Evolutionary conservation across 2,113 vertebrate genomes (phyloP), one percentile per base, ranked within the genome.

Genomic region (Gasterosteus nipponicus): DNA sequence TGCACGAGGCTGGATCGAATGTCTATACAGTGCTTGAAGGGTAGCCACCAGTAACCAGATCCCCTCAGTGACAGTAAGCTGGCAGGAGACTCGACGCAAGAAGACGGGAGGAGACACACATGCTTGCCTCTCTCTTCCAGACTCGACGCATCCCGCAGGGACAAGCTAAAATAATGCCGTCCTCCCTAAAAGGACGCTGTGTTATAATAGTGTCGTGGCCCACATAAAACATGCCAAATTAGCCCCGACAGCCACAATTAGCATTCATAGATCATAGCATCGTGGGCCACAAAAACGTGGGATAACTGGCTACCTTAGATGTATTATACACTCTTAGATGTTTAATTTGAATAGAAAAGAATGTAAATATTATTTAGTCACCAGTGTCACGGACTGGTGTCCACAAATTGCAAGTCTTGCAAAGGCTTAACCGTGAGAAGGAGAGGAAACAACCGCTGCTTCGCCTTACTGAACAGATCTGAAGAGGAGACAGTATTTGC

Each of bases 151-250:
- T 62, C 80, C 80, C 66, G n/a, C 29, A 53, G 68, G 72, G 78
- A 73, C 60, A 73, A 78, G 54, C 72, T 69, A 77, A 86, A 82
- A 82, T 88, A 87, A 89, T 78, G 41, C 68, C 33, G 73, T 76
- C 64, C 86, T 77, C 82, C 56, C 74, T 59, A 80, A 88, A 84
- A 66, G 68, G 44, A 80, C 26, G 58, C 44, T 18, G 58, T 68
- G 74, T 80, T 83, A 82, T 65, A 74, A 78, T 84, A 83, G 68
- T 38, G 59, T 73, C 75, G 64, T 71, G 86, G 73, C 90, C 87
- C 86, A 91, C 75, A 90, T 92, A 75, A 79, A 86, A 84, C 73
- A 65, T 1, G 31, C 69, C 47, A 80, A 77, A 88, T 91, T 89
- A 87, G 86, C 80, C 87, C 84, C 42, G 73, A 73, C 68, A 85